Percentiles rank a stretch among this genome's conserved stretches.
Conservation (phyloP, 2,797 vertebrate species). For the Epinephelus coioides region DNA sequence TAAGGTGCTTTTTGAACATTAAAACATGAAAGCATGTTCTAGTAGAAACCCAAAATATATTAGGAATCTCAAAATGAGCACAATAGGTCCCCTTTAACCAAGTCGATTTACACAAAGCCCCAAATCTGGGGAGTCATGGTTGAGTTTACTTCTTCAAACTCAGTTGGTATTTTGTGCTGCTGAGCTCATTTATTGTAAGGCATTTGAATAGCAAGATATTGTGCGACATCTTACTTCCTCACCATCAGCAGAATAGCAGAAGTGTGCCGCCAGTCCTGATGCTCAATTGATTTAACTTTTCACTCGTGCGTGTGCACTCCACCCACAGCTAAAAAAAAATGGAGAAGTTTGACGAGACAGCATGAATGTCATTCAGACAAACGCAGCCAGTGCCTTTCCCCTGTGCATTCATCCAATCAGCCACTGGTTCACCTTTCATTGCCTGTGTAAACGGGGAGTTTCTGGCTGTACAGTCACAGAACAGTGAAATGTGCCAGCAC, state of each 20-base stretch:
- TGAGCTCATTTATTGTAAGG: conserved; percentile 52
- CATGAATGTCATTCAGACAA: conserved; percentile 40
- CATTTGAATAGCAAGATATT: conserved; percentile 49
- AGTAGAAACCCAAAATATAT: no score
- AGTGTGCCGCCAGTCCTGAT: conserved; percentile 28
- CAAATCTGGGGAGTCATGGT: conserved; percentile 17
- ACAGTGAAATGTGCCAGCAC: conserved; percentile 54
- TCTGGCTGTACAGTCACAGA: conserved; percentile 30
- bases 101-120: conserved; percentile 23
- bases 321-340: conserved; percentile 36
- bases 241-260: conserved; percentile 52
- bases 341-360: conserved; percentile 30
- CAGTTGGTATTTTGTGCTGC: conserved; percentile 28
- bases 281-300: conserved; percentile 48
- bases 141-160: conserved; percentile 34
- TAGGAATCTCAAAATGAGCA: no score
- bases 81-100: neutral
- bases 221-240: conserved; percentile 58
- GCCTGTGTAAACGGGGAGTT: conserved; percentile 18
- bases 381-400: conserved; percentile 2
- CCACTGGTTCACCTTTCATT: conserved; percentile 26
- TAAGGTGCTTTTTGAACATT: no score
- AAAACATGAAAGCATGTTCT: no score
- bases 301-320: conserved; percentile 4
- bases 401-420: conserved; percentile 22